Evolutionary conservation across 2,797 vertebrate species (phyloP).

Genomic region (Typhlichthys subterraneus): DNA sequence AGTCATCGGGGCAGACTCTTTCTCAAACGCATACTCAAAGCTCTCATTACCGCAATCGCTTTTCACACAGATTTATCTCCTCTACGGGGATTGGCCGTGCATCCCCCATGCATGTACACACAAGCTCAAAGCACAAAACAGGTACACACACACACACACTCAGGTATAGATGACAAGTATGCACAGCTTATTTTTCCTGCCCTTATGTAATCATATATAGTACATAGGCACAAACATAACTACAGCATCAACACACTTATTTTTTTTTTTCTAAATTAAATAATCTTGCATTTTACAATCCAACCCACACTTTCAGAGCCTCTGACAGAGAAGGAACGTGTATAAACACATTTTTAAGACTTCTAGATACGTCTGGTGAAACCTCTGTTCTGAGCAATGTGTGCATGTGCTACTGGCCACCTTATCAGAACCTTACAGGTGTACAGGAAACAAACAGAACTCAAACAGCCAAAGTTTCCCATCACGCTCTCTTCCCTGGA

Average conservation of each 20-base stretch:
- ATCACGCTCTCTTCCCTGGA: constrained; percentile 3
- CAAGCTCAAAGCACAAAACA: constrained; percentile 52
- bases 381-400: constrained; percentile 13
- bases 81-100: constrained; percentile 45
- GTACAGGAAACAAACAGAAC: constrained; percentile 4
- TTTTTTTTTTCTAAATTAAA: background rate
- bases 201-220: too few relatives aligned
- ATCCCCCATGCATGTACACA: constrained; percentile 58
- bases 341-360: too few relatives aligned
- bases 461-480: constrained; percentile 13
- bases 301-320: too few relatives aligned
- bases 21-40: constrained; percentile 32
- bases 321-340: too few relatives aligned
- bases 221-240: background rate
- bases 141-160: constrained; percentile 23
- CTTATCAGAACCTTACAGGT: constrained; percentile 20
- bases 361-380: constrained; percentile 3
- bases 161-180: too few relatives aligned
- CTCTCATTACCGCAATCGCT: constrained; percentile 52
- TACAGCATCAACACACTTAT: background rate
- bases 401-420: constrained; percentile 9
- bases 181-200: too few relatives aligned
- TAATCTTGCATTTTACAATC: background rate
- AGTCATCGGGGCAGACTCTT: constrained; percentile 44
- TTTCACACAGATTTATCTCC: constrained; percentile 53